A percentile compares a stretch with the other conserved stretches of the same genome.
These are phyloP conservation scores for Orthosia cruda DNA, from an alignment of 2,888 invertebrate genomes.

Conservation along the genomic window DNA sequence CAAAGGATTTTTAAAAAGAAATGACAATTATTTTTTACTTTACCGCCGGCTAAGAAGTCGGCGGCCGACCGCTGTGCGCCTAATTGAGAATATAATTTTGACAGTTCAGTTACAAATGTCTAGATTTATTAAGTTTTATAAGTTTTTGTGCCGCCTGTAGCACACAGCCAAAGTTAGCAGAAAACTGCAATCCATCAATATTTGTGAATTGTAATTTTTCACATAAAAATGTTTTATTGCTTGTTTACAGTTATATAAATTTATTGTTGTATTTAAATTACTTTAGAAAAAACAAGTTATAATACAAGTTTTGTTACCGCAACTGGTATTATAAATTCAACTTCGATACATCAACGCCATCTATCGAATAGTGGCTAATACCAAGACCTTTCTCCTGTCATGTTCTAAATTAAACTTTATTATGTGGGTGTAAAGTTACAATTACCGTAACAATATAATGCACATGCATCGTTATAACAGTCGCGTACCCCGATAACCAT, in stretches of 20 bases:
- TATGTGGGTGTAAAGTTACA: conserved; percentile 79
- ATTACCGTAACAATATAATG: conserved; percentile 83
- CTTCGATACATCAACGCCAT: conserved; percentile 83
- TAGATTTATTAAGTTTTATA: conserved; percentile 39
- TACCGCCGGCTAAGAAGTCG: conserved; percentile 42
- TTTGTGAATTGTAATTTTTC: conserved; percentile 24
- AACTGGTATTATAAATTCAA: conserved; percentile 56
- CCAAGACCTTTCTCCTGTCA: conserved; percentile 44
- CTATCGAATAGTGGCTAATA: conserved; percentile 74
- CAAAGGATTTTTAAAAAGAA: conserved; percentile 37
- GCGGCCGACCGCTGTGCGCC: conserved; percentile 48
- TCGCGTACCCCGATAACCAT: conserved; percentile 79
- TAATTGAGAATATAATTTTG: conserved; percentile 59
- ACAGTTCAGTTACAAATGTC: conserved; percentile 49
- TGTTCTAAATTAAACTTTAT: conserved; percentile 80
- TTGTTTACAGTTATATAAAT: conserved; percentile 1
- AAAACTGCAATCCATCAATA: conserved; percentile 40
- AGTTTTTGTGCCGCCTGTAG: conserved; percentile 39
- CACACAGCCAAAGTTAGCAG: conserved; percentile 15
- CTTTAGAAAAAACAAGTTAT: conserved; percentile 7
- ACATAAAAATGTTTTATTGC: conserved; percentile 18
- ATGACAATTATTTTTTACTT: conserved; percentile 52
- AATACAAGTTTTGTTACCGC: conserved; percentile 9
- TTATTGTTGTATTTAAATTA: conserved; percentile 29
- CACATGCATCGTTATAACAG: conserved; percentile 85